Base-by-base conservation (phyloP, 1,140 invertebrate species). In the Bombyx mandarina region DNA sequence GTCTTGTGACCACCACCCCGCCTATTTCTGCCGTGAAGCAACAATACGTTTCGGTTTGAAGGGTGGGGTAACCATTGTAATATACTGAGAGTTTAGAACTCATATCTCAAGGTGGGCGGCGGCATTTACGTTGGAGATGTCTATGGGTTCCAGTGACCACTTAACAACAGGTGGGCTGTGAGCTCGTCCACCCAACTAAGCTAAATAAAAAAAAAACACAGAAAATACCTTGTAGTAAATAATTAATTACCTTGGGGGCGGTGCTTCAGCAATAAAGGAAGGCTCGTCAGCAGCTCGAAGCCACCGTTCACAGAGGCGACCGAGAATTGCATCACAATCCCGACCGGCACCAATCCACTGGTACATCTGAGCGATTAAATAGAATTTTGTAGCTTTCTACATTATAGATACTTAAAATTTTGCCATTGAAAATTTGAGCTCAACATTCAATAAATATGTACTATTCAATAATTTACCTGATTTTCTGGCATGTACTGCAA, bases 301-400 rank as follows among this genome's bases (percentile, higher is more conserved):
- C 95, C 95, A 97, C 62, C 91, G 90, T 52, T 92, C 89, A 74
- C 94, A 97, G 18, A 98, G 80, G 6, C 92, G 86, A 5, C 90
- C 81, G 3, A 99, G 84, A 44, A 95, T 90, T 8, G 92, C 90
- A 88, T 98, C 97, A 1, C 94, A 94, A 78, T 98, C 97, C 43
- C 97, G 89, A 0, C 97, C 96, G n/a, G 95, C 95, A 1, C 96
- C 97, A 56, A 98, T 98, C 97, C 97, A 98, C 66, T 97, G 95
- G 85, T 97, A 98, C 57, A 93, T 90, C 75, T 92, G 26, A 5
- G 46, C 18, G n/a, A 45, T n/a, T 7, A 52, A 45, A 48, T 43
- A 52, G 49, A 54, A 12, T 10, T 43, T 6, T 2, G 43, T 50
- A 35, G 26, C 4, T 35, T 3, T 5, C 26, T 35, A 35, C 4